Percentiles rank a stretch among this genome's conserved stretches.
phyloP scores from a whole-genome alignment of 92 coral and sea anemone genomes.

The Palythoa caribaeorum region DNA sequence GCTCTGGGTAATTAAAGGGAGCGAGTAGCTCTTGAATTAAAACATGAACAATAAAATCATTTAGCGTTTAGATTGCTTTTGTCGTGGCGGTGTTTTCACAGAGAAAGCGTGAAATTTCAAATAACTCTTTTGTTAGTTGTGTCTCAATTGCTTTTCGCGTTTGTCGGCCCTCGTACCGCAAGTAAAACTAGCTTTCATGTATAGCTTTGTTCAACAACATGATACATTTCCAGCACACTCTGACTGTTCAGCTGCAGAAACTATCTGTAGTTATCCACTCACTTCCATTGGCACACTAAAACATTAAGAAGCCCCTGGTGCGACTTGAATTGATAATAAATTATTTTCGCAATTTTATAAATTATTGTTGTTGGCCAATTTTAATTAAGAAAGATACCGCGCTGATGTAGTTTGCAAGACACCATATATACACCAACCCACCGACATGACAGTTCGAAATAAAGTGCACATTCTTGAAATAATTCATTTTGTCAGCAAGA shows the following conservation, averaged over 20 bases:
- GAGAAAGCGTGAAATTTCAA: conserved; percentile 67
- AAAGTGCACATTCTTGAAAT: conserved; percentile 5
- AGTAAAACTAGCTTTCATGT: background rate
- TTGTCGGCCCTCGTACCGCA: background rate
- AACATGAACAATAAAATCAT: conserved; percentile 87
- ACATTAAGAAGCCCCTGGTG: background rate
- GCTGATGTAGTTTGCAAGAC: background rate
- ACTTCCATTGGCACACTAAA: background rate
- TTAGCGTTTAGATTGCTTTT: conserved; percentile 85
- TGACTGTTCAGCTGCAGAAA: background rate
- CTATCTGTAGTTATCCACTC: background rate
- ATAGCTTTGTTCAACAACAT: background rate
- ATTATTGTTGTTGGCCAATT: conserved; percentile 38
- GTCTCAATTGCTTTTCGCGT: conserved; percentile 34
- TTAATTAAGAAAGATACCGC: conserved; percentile 37
- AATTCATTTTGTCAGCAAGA: conserved; percentile 17
- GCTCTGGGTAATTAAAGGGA: conserved; percentile 79
- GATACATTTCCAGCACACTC: background rate
- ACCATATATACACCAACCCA: background rate
- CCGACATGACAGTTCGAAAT: background rate
- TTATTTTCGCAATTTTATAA: conserved; percentile 33
- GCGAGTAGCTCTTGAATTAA: conserved; percentile 85
- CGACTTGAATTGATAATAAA: conserved; percentile 26
- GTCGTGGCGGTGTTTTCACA: conserved; percentile 79
- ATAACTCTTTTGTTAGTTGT: conserved; percentile 51